These are phyloP conservation scores for Xenopus borealis DNA, from an alignment of 2,113 vertebrate genomes.

Conservation along the genomic window DNA sequence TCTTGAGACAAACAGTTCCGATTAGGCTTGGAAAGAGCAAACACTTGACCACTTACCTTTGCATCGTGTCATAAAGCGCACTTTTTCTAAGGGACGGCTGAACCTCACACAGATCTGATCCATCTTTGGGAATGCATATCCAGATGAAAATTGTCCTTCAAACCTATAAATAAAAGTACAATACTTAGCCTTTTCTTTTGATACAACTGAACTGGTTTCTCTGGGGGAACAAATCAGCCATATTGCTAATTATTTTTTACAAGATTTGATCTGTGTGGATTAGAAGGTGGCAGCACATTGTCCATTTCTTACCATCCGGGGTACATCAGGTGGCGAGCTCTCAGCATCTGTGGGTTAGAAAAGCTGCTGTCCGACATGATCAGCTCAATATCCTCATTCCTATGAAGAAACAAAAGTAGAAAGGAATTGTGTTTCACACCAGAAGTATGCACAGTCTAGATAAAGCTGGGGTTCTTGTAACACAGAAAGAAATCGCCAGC, in stretches of 20 bases:
- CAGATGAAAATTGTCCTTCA: constrained; percentile 78
- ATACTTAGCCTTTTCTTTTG: too few species aligned
- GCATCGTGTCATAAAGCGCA: constrained; percentile 78
- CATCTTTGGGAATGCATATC: constrained; percentile 74
- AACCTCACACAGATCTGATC: constrained; percentile 83
- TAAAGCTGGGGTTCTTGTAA: too few species aligned
- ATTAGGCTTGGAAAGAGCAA: too few species aligned
- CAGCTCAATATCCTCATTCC: constrained; percentile 86
- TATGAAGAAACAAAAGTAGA: constrained; percentile 53
- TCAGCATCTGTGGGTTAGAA: constrained; percentile 80
- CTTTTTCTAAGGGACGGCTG: constrained; percentile 81
- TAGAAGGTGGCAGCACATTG: background rate
- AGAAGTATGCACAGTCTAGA: too few species aligned
- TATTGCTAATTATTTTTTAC: too few species aligned
- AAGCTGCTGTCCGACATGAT: constrained; percentile 89
- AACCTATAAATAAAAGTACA: constrained; percentile 64
- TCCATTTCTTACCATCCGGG: constrained; percentile 86
- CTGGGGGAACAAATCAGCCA: too few species aligned
- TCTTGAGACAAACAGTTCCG: too few species aligned
- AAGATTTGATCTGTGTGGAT: too few species aligned
- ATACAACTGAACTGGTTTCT: too few species aligned
- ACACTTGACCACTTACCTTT: constrained; percentile 73
- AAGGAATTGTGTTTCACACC: too few species aligned
- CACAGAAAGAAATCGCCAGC: too few species aligned
- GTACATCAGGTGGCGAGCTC: constrained; percentile 86